Evolutionary conservation across 2,888 invertebrate genomes (phyloP).

Genomic region (Drosophila anceps): DNA sequence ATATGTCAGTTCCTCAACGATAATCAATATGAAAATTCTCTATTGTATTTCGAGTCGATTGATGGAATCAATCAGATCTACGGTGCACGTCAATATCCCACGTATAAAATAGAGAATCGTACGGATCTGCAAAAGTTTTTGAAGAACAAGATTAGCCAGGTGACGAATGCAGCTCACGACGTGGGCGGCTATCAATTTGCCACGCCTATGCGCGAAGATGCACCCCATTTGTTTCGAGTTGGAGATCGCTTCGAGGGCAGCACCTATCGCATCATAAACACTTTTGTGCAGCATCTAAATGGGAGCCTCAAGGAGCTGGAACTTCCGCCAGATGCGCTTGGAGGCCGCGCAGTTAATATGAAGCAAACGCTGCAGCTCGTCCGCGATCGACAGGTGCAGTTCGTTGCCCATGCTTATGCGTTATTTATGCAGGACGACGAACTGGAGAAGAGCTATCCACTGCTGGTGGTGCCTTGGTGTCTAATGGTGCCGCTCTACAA

Average conservation of each 20-base stretch:
- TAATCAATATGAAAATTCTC: slow-evolving; percentile 56
- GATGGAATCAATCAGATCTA: slow-evolving; percentile 64
- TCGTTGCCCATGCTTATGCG: slow-evolving; percentile 78
- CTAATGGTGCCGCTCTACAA: slow-evolving; percentile 79
- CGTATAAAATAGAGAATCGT: slow-evolving; percentile 50
- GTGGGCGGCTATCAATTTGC: slow-evolving; percentile 57
- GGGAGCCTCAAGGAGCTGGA: slow-evolving; percentile 57
- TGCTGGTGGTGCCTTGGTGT: slow-evolving; percentile 80
- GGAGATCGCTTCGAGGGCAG: slow-evolving; percentile 50
- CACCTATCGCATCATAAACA: slow-evolving; percentile 62
- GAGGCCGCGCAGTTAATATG: slow-evolving; percentile 72
- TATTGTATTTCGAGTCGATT: slow-evolving; percentile 66
- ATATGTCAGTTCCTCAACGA: slow-evolving; percentile 49
- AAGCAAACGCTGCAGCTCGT: slow-evolving; percentile 71
- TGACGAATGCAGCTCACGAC: slow-evolving; percentile 28
- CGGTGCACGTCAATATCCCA: slow-evolving; percentile 58
- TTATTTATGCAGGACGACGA: slow-evolving; percentile 67
- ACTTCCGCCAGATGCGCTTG: slow-evolving; percentile 43
- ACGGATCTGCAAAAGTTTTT: slow-evolving; percentile 33
- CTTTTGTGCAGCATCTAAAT: slow-evolving; percentile 66
- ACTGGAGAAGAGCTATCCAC: slow-evolving; percentile 76
- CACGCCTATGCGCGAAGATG: slow-evolving; percentile 71
- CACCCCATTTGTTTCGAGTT: slow-evolving; percentile 73
- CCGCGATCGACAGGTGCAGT: slow-evolving; percentile 53
- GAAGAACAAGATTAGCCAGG: neutral